Conservation (phyloP, 2,888 invertebrate species). For the Idaea straminata region DNA sequence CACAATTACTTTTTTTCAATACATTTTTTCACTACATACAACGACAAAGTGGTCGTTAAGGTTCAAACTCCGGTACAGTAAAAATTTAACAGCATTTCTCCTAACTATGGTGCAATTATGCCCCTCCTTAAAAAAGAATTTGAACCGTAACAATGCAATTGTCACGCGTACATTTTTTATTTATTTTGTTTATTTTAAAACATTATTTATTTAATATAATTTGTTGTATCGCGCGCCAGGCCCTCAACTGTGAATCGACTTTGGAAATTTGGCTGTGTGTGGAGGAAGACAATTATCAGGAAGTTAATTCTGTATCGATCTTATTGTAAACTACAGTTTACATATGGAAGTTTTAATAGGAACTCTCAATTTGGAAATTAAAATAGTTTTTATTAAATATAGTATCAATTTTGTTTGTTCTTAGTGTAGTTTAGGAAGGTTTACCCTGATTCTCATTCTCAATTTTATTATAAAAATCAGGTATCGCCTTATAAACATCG, state of each 20-base stretch:
- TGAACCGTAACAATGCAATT: constrained; percentile 42
- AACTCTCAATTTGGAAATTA: constrained; percentile 10
- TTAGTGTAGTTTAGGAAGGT: constrained; percentile 41
- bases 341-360: constrained; percentile 14
- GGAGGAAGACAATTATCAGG: constrained; percentile 67
- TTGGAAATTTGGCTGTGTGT: constrained; percentile 48
- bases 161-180: constrained; percentile 74
- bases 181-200: constrained; percentile 77
- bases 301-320: not conserved
- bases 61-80: constrained; percentile 54
- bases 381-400: constrained; percentile 7
- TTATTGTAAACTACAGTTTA: constrained; percentile 8
- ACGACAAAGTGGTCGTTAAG: constrained; percentile 40
- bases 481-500: constrained; percentile 38
- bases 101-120: constrained; percentile 54
- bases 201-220: constrained; percentile 73
- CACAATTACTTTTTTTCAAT: constrained; percentile 58
- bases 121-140: constrained; percentile 50
- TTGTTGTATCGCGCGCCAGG: constrained; percentile 71
- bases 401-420: constrained; percentile 21
- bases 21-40: constrained; percentile 74
- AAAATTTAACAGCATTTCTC: constrained; percentile 56
- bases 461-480: constrained; percentile 58
- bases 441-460: constrained; percentile 70
- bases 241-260: constrained; percentile 49